phyloP scores from a whole-genome alignment of 2,113 vertebrate genomes.

The Ramphastos sulfuratus region DNA sequence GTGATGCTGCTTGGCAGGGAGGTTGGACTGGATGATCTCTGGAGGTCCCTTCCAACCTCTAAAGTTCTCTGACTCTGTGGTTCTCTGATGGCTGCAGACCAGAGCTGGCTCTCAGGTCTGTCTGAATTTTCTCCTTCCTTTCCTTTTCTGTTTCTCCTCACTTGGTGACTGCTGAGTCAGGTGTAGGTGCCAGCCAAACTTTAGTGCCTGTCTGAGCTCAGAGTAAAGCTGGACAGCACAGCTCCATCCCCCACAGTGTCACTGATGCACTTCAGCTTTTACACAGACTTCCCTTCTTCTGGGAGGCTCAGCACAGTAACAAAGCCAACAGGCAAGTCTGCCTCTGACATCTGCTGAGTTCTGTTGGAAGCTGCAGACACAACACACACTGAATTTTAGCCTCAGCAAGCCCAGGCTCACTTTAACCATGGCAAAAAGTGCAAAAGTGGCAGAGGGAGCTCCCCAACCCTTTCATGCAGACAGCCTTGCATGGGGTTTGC shows the following conservation, averaged over 20 bases:
- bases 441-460: no score
- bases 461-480: no score
- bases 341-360: not conserved
- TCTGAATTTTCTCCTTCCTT: not conserved
- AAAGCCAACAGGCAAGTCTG: not conserved
- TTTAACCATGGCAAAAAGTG: not conserved
- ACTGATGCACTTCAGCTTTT: not conserved
- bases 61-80: no score
- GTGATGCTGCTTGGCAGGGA: no score
- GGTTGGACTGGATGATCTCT: no score
- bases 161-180: not conserved
- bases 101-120: not conserved
- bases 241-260: not conserved
- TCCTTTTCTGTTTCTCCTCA: not conserved
- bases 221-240: not conserved
- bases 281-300: not conserved
- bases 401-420: not conserved
- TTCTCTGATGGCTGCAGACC: not conserved
- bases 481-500: no score
- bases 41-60: no score
- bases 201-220: not conserved
- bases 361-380: not conserved
- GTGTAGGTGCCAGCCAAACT: not conserved
- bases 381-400: not conserved
- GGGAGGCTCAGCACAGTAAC: not conserved